Evolutionary conservation across 1,140 invertebrate genomes (phyloP).

Genomic region (Anastatus disparis): DNA sequence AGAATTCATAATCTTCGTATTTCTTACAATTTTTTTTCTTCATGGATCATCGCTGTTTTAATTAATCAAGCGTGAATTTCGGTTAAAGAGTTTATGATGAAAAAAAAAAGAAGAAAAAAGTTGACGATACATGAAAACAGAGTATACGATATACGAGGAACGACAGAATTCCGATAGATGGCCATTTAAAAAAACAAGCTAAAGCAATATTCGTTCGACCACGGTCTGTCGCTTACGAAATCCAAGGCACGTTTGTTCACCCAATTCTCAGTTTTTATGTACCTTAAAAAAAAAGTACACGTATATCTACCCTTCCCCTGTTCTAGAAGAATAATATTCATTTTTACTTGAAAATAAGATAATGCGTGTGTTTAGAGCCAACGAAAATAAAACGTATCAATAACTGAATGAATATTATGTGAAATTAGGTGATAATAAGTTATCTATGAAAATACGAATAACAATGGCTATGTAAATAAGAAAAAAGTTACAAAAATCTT

Average conservation of each 20-base stretch:
- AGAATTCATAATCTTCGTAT: neutral
- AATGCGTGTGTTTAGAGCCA: no score
- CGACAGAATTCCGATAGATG: neutral
- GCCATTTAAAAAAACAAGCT: neutral
- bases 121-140: neutral
- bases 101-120: neutral
- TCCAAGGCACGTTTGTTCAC: neutral
- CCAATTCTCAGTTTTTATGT: neutral
- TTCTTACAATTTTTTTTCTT: neutral
- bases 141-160: neutral
- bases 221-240: neutral
- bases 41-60: neutral
- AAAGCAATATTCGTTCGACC: neutral
- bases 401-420: no score
- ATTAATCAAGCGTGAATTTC: conserved; percentile 26
- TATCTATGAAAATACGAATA: no score
- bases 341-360: no score
- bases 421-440: no score
- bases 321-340: no score
- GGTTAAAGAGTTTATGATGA: neutral
- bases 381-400: no score
- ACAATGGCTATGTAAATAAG: no score
- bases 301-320: no score
- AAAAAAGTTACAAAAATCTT: no score
- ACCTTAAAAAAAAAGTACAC: no score